A percentile compares a stretch with the other conserved stretches of the same genome.
phyloP scores from a whole-genome alignment of 2,113 vertebrate species.

The Oryzias melastigma region DNA sequence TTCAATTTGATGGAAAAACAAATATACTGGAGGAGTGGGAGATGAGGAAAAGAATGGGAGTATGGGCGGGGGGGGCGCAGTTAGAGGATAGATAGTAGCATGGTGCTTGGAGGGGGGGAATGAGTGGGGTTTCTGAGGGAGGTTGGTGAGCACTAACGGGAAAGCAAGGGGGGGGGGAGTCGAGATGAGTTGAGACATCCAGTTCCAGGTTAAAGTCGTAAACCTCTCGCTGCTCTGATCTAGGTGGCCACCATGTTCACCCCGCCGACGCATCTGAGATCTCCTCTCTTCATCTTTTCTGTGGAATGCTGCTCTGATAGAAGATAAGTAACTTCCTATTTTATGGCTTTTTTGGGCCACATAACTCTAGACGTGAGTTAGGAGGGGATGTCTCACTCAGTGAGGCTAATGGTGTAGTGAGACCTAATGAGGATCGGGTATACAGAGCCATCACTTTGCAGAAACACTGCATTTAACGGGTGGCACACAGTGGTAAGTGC shows the following conservation, averaged over 20 bases:
- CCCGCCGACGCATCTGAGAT: slow-evolving; percentile 50
- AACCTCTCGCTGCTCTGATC: slow-evolving; percentile 72
- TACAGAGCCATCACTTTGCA: slow-evolving; percentile 10
- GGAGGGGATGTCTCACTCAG: slow-evolving; percentile 34
- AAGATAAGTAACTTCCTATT: slow-evolving; percentile 63
- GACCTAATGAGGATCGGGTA: slow-evolving; percentile 30
- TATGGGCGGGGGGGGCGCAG: slow-evolving; percentile 29
- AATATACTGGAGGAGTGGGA: slow-evolving; percentile 72
- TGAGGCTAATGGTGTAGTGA: slow-evolving; percentile 20
- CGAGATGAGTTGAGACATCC: slow-evolving; percentile 61
- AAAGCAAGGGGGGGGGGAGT: slow-evolving; percentile 50
- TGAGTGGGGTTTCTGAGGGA: slow-evolving; percentile 9
- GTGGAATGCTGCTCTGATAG: slow-evolving; percentile 53
- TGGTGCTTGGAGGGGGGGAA: slow-evolving; percentile 26
- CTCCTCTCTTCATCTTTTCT: slow-evolving; percentile 56
- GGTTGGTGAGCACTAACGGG: slow-evolving; percentile 46
- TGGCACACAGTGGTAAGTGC: background rate
- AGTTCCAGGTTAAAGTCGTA: slow-evolving; percentile 77
- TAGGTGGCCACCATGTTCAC: slow-evolving; percentile 72
- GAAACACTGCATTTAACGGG: slow-evolving; percentile 12
- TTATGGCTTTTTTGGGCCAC: slow-evolving; percentile 53
- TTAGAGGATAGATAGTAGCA: slow-evolving; percentile 28
- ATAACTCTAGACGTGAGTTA: slow-evolving; percentile 47
- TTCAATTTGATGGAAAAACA: slow-evolving; percentile 83
- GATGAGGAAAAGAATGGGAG: slow-evolving; percentile 64